A percentile compares a stretch with the other conserved stretches of the same genome.
Conservation (phyloP, 2,797 vertebrate genomes). For the Geotrypetes seraphini region DNA sequence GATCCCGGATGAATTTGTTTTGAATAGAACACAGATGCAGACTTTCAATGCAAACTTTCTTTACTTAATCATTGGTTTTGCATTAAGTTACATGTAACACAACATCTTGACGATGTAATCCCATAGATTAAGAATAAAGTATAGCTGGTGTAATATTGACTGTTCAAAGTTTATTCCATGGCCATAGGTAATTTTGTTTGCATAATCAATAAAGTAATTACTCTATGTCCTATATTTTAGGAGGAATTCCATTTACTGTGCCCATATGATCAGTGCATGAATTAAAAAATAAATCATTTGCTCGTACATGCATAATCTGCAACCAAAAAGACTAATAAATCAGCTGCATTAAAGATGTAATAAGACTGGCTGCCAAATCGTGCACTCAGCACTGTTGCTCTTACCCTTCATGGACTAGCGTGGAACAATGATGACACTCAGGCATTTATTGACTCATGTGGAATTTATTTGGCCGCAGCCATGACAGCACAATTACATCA, state of each 20-base stretch:
- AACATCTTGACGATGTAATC: not conserved
- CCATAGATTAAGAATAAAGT: not conserved
- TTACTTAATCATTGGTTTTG: not conserved
- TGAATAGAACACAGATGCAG: too few relatives aligned
- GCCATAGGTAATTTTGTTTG: not conserved
- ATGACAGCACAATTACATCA: too few relatives aligned
- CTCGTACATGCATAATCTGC: not conserved
- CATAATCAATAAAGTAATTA: not conserved
- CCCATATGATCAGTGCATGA: not conserved
- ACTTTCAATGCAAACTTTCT: accelerated
- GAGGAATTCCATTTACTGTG: not conserved
- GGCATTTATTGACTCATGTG: too few relatives aligned
- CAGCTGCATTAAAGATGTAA: not conserved
- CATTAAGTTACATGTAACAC: not conserved
- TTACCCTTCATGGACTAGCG: too few relatives aligned
- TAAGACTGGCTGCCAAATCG: too few relatives aligned
- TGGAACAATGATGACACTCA: too few relatives aligned
- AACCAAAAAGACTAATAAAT: not conserved
- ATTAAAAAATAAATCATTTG: not conserved
- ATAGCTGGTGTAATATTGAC: not conserved
- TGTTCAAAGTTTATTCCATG: not conserved
- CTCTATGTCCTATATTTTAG: not conserved
- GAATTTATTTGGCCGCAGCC: too few relatives aligned
- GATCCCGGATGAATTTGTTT: too few relatives aligned
- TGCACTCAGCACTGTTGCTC: too few relatives aligned